Evolutionary conservation across 2,888 invertebrate genomes (phyloP).

Genomic region (Chaetoderma sp.): DNA sequence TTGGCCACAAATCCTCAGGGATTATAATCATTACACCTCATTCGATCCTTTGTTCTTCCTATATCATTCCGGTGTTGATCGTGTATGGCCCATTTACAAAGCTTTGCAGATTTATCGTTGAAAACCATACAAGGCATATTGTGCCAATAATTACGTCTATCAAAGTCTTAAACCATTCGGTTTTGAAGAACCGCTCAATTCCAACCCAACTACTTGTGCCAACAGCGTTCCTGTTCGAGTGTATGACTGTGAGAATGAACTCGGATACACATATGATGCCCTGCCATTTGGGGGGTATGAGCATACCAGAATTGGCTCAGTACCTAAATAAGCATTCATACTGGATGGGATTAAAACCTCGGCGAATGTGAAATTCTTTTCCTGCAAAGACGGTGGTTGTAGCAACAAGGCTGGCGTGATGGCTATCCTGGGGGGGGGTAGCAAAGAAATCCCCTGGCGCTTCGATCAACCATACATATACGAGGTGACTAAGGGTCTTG

Average conservation of each 20-base stretch:
- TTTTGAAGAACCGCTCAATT: constrained; percentile 35
- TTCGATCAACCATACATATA: constrained; percentile 17
- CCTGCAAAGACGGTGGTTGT: constrained; percentile 7
- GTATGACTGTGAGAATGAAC: constrained; percentile 36
- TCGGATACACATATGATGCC: constrained; percentile 35
- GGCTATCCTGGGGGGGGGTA: constrained; percentile 24
- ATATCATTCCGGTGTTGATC: constrained; percentile 26
- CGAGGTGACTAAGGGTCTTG: constrained; percentile 19
- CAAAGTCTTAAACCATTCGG: constrained; percentile 36
- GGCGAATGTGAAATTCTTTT: constrained; percentile 20
- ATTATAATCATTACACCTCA: constrained; percentile 28
- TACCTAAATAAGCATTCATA: constrained; percentile 27
- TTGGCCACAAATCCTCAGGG: no score
- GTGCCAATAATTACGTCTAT: constrained; percentile 30
- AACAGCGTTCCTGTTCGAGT: constrained; percentile 31
- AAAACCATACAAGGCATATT: constrained; percentile 35
- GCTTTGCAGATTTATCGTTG: constrained; percentile 29
- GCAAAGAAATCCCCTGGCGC: constrained; percentile 23
- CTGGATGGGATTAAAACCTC: constrained; percentile 32
- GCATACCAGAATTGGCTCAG: constrained; percentile 28
- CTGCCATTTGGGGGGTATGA: constrained; percentile 37
- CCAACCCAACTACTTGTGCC: constrained; percentile 30
- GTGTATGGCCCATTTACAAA: constrained; percentile 34
- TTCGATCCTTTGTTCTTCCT: constrained; percentile 28
- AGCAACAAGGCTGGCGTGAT: constrained; percentile 17